Evolutionary conservation across 2,113 vertebrate species (phyloP).

Genomic region (Perca fluviatilis): DNA sequence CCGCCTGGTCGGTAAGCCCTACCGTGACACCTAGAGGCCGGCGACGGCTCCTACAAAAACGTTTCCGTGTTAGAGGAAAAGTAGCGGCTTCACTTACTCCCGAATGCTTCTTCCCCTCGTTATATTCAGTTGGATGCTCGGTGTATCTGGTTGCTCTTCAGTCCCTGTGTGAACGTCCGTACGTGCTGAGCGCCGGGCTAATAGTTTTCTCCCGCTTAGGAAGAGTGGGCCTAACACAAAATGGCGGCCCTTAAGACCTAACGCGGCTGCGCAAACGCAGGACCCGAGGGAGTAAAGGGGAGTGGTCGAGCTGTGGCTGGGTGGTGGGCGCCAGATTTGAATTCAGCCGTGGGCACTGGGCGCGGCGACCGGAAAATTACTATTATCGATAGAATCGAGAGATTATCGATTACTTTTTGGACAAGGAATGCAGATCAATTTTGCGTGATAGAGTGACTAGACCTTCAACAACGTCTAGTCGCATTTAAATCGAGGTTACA

Average conservation of each 20-base stretch:
- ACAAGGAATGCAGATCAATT: not conserved
- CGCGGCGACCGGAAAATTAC: slow-evolving; percentile 34
- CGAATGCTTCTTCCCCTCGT: slow-evolving; percentile 60
- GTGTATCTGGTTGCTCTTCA: slow-evolving; percentile 29
- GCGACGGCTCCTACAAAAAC: slow-evolving; percentile 96
- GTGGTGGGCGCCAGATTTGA: slow-evolving; percentile 79
- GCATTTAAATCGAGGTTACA: not conserved
- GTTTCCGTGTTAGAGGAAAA: slow-evolving; percentile 80
- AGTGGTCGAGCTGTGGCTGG: slow-evolving; percentile 21
- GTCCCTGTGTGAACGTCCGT: slow-evolving; percentile 49
- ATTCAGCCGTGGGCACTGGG: slow-evolving; percentile 70
- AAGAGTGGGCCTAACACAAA: slow-evolving; percentile 90
- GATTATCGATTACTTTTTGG: not conserved
- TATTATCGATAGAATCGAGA: not conserved
- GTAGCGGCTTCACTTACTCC: slow-evolving; percentile 81
- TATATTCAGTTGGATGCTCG: slow-evolving; percentile 57
- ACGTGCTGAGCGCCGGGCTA: slow-evolving; percentile 69
- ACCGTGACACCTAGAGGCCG: slow-evolving; percentile 99
- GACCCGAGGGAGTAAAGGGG: slow-evolving; percentile 45
- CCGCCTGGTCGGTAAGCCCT: slow-evolving; percentile 93
- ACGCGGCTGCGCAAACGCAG: slow-evolving; percentile 85
- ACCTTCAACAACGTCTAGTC: accelerated
- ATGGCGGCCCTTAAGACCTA: slow-evolving; percentile 87
- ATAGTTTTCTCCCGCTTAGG: slow-evolving; percentile 87
- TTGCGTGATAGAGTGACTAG: not conserved